phyloP scores from a whole-genome alignment of 2,797 vertebrate genomes.

The Sebastes cheni region DNA sequence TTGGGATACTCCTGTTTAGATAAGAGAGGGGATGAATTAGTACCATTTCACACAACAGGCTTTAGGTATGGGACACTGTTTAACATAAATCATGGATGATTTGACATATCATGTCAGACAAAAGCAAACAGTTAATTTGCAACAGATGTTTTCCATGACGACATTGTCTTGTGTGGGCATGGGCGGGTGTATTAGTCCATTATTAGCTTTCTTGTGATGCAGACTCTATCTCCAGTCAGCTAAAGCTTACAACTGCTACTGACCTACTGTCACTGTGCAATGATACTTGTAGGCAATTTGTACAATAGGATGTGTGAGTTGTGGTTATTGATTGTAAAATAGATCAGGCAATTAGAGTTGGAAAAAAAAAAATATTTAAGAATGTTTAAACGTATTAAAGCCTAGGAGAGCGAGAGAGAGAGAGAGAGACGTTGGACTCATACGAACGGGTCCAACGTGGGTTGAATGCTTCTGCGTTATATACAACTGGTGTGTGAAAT shows the following conservation, averaged over 20 bases:
- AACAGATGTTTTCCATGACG: neutral
- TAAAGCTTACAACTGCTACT: neutral
- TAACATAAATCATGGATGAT: constrained; percentile 46
- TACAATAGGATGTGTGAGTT: no score
- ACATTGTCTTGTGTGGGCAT: neutral
- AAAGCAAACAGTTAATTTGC: constrained; percentile 7
- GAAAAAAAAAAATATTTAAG: no score
- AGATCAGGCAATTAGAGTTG: no score
- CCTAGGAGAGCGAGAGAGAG: no score
- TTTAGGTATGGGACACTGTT: constrained; percentile 21
- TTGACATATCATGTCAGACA: constrained; percentile 15
- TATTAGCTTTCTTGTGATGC: neutral
- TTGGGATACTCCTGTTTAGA: constrained; percentile 88
- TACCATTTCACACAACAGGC: constrained; percentile 33
- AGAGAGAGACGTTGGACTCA: no score
- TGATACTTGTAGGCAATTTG: no score
- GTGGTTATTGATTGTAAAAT: no score
- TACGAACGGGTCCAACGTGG: no score
- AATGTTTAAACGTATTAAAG: no score
- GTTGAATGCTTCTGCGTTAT: no score
- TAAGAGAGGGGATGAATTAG: constrained; percentile 38
- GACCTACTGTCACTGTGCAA: no score
- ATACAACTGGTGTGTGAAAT: no score
- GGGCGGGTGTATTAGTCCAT: neutral
- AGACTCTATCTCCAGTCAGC: neutral